A percentile compares a stretch with the other conserved stretches of the same genome.
Conservation (phyloP, 64 coral and sea anemone species). For the Dendronephthya gigantea region DNA sequence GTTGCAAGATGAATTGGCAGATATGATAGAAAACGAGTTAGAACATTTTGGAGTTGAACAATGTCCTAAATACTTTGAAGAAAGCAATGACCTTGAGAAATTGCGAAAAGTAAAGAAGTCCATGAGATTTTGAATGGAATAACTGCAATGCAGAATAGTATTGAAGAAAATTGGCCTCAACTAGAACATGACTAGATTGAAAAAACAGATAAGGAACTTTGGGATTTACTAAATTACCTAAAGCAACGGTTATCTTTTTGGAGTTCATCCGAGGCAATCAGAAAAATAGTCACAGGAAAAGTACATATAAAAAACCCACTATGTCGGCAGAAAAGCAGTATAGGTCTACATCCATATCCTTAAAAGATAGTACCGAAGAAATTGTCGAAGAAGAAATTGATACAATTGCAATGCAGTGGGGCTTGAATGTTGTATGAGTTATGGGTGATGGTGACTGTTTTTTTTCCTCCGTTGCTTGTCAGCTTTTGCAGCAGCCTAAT, state of each 20-base stretch:
- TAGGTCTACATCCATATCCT: too few species aligned
- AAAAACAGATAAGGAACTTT: not conserved
- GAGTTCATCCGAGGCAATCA: too few species aligned
- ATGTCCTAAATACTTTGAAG: not conserved
- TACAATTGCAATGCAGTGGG: not conserved
- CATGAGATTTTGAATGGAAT: not conserved
- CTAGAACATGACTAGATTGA: too few species aligned
- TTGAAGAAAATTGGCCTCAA: too few species aligned
- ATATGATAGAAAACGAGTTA: not conserved
- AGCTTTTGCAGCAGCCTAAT: not conserved
- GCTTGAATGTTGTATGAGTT: not conserved
- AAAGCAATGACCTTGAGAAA: not conserved
- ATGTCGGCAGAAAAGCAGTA: too few species aligned
- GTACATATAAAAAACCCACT: too few species aligned
- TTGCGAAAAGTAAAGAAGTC: not conserved
- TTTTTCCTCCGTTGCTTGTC: not conserved
- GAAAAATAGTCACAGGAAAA: too few species aligned
- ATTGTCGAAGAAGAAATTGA: too few species aligned
- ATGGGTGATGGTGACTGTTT: not conserved
- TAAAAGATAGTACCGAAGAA: too few species aligned
- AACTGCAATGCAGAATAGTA: too few species aligned
- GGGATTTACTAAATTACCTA: too few species aligned
- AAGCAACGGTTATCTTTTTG: too few species aligned
- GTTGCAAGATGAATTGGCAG: not conserved
- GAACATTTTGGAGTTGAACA: not conserved